Conservation (phyloP, 2,888 invertebrate genomes). For the Tipula lateralis region DNA sequence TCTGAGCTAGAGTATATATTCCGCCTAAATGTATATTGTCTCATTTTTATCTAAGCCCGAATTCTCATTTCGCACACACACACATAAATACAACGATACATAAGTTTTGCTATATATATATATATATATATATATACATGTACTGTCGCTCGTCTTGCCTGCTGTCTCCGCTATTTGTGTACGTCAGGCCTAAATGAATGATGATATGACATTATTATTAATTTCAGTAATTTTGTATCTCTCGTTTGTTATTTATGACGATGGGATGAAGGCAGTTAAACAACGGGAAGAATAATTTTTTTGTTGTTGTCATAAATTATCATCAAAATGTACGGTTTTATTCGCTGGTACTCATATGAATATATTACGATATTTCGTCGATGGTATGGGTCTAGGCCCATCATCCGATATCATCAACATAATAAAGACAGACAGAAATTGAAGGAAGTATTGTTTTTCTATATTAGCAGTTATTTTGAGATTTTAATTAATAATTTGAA, state of each 20-base stretch:
- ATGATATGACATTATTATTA: not conserved
- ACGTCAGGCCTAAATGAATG: not conserved
- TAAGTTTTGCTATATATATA: too few relatives aligned
- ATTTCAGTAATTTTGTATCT: not conserved
- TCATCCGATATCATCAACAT: not conserved
- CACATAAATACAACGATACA: too few relatives aligned
- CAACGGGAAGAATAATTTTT: not conserved
- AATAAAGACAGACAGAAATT: too few relatives aligned
- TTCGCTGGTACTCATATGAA: not conserved
- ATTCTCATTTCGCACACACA: not conserved
- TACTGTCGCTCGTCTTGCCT: not conserved
- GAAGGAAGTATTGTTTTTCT: too few relatives aligned
- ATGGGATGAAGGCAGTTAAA: not conserved
- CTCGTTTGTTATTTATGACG: not conserved
- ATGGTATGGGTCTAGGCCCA: not conserved
- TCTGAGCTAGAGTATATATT: not conserved
- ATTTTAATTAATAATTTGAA: too few relatives aligned
- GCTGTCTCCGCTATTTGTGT: not conserved
- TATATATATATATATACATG: too few relatives aligned
- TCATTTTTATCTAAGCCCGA: not conserved
- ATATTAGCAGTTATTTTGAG: too few relatives aligned
- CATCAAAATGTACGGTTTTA: not conserved
- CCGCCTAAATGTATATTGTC: not conserved
- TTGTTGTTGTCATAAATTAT: conserved; percentile 4
- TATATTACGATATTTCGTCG: not conserved